Conservation (phyloP, 1,140 invertebrate genomes). For the Zaprionus camerounensis region DNA sequence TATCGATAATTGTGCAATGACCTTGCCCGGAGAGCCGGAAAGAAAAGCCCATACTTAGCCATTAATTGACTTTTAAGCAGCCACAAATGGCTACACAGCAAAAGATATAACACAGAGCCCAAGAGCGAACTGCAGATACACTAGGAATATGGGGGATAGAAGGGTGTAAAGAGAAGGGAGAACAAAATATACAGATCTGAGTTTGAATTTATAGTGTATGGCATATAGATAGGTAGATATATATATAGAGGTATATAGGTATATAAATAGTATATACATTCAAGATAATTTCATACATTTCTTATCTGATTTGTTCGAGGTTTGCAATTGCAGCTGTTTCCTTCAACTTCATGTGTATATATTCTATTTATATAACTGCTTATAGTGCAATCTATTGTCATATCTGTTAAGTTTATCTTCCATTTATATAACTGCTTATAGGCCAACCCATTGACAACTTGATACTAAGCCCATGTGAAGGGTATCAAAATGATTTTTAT, state of each 20-base stretch:
- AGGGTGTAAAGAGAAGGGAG: neutral
- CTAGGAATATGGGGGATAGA: neutral
- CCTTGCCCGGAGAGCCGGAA: slow-evolving; percentile 58
- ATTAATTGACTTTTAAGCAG: slow-evolving; percentile 75
- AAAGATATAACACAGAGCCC: slow-evolving; percentile 11
- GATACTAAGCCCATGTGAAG: slow-evolving; percentile 17
- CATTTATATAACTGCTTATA: neutral
- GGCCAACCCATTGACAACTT: slow-evolving; percentile 4
- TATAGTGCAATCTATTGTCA: neutral
- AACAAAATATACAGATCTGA: neutral
- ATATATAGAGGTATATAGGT: no score
- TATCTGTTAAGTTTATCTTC: neutral
- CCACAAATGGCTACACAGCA: slow-evolving; percentile 42
- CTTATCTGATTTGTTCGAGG: neutral
- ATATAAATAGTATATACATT: no score
- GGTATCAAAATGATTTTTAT: slow-evolving; percentile 16
- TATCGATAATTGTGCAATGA: slow-evolving; percentile 56
- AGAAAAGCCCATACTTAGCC: slow-evolving; percentile 44
- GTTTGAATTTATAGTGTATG: neutral
- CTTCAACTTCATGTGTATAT: neutral
- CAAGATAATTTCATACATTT: neutral
- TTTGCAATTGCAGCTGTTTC: neutral
- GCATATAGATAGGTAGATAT: no score
- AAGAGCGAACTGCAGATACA: slow-evolving; percentile 1
- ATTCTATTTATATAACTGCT: neutral